Evolutionary conservation across 2,113 vertebrate genomes (phyloP).

Genomic region (Salminus brasiliensis): DNA sequence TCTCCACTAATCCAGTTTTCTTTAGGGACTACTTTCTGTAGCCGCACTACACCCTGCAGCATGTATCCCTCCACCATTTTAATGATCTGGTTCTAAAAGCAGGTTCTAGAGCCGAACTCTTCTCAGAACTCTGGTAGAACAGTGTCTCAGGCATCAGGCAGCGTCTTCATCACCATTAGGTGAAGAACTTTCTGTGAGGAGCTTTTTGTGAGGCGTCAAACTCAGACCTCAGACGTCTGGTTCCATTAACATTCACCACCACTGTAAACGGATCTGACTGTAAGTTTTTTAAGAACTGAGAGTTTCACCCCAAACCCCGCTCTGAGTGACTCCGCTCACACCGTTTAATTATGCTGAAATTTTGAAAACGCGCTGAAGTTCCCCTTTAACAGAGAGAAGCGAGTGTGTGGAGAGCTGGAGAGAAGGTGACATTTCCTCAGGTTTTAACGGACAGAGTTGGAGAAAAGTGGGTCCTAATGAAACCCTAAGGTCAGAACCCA

Average conservation of each 20-base stretch:
- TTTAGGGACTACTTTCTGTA: too few species aligned
- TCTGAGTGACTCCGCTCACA: neutral
- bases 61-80: too few species aligned
- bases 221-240: neutral
- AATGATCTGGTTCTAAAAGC: too few species aligned
- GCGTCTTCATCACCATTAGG: too few species aligned
- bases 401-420: neutral
- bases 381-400: neutral
- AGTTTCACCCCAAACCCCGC: neutral
- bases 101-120: too few species aligned
- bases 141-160: too few species aligned
- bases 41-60: too few species aligned
- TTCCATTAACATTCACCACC: neutral
- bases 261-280: neutral
- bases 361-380: neutral
- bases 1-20: too few species aligned
- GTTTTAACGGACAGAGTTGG: conserved; percentile 41
- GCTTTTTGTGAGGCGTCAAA: too few species aligned
- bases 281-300: neutral
- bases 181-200: too few species aligned
- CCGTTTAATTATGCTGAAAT: neutral
- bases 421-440: conserved; percentile 45
- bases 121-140: too few species aligned
- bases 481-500: neutral
- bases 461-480: neutral